Base-by-base conservation (phyloP, 92 coral and sea anemone genomes). In the Bergia puertoricense region DNA sequence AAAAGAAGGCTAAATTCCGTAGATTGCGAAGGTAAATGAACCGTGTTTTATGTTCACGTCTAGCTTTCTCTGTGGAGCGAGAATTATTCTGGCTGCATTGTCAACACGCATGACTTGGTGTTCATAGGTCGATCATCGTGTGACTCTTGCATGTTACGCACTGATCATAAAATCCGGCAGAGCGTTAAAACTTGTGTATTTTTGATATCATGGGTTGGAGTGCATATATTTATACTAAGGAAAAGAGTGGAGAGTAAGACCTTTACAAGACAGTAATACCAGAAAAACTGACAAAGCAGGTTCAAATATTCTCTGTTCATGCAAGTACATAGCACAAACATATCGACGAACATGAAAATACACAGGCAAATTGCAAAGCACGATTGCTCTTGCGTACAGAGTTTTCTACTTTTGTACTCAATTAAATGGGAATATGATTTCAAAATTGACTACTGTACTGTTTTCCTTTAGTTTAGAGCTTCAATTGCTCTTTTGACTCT, bases 11-110 rank as follows among this genome's bases (percentile, higher is more conserved):
- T 36, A 84, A 84, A 50, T 66, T 72, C 86, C 75, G 75, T 20
- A 84, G 15, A 68, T 16, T 20, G 66, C 87, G 87, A 84, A 84
- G 87, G 87, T 84, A 84, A 82, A 43, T 71, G 86, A 84, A 30
- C 67, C 67, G 62, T 84, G 36, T 42, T 68, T 67, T 43, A 22
- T 6, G 30, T n/a, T 66, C 42, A 82, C 54, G 76, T 76, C 48
- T 84, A 74, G 48, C 65, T 46, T 48, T 46, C 41, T 46, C 38
- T 45, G 65, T 84, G 66, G 62, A 46, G 62, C 68, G 62, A 84
- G 54, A 71, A 71, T 38, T 71, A 8, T 10, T 84, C 79, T 71
- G 75, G 50, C 68, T 62, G 38, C 71, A 10, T 16, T 38, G 48
- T 41, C 62, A 41, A 62, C 85, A 81, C 68, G 85, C 85, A 81